Percentiles rank a stretch among this genome's conserved stretches.
Evolutionary conservation across 1,140 invertebrate genomes (phyloP).

Genomic region (Aphelinus atriplicis): DNA sequence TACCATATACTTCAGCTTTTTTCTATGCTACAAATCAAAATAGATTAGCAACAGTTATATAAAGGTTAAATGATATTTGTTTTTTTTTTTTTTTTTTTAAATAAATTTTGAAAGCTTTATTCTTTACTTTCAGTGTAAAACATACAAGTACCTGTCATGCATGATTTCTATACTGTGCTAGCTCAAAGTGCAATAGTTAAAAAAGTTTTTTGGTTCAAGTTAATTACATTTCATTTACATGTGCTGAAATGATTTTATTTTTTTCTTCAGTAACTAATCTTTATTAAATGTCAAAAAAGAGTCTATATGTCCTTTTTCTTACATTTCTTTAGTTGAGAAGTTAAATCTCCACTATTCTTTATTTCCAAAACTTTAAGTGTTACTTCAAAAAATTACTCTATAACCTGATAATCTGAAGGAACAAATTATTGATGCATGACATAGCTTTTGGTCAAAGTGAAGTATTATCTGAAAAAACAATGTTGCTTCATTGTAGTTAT

Average conservation of each 20-base stretch:
- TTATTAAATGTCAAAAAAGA: constrained; percentile 15
- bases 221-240: background rate
- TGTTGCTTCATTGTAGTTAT: constrained; percentile 30
- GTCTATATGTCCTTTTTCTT: constrained; percentile 28
- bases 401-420: constrained; percentile 7
- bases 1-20: no score
- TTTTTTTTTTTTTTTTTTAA: no score
- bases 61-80: no score
- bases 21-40: no score
- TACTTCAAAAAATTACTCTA: background rate
- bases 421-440: constrained; percentile 31
- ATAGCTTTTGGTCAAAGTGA: constrained; percentile 27
- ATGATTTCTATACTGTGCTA: constrained; percentile 27
- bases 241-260: constrained; percentile 26
- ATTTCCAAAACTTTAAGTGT: constrained; percentile 19
- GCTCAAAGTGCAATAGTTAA: constrained; percentile 16
- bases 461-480: constrained; percentile 33
- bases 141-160: constrained; percentile 23
- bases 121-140: background rate
- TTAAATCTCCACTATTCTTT: constrained; percentile 16
- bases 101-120: no score
- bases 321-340: constrained; percentile 8
- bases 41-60: no score
- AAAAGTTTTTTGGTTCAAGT: constrained; percentile 6
- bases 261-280: constrained; percentile 2